Conservation (phyloP, 2,797 vertebrate species). For the Paramormyrops hopkinsi region DNA sequence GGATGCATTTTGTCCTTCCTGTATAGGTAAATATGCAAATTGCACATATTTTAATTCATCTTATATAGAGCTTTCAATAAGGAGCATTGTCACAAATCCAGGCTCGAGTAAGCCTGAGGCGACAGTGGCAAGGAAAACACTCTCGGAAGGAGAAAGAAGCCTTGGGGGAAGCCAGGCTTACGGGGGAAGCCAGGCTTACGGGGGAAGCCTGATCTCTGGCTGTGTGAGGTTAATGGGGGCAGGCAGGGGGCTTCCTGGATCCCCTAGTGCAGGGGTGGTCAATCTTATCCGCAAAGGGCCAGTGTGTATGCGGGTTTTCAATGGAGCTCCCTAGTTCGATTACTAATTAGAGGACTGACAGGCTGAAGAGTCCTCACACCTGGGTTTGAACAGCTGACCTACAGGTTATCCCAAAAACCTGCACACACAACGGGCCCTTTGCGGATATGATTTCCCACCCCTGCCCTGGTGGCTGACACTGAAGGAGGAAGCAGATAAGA, state of each 20-base stretch:
- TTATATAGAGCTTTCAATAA: background rate
- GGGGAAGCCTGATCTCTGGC: background rate
- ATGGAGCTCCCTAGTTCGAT: too few species aligned
- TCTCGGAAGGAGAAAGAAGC: background rate
- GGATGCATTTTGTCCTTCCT: conserved; percentile 33
- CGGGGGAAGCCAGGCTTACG: background rate
- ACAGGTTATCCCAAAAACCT: too few species aligned
- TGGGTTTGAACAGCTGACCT: too few species aligned
- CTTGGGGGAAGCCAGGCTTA: background rate
- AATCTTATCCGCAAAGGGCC: too few species aligned
- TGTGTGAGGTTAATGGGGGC: background rate
- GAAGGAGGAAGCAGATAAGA: background rate
- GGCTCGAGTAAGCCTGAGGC: background rate
- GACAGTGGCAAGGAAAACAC: background rate
- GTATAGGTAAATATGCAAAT: conserved; percentile 43
- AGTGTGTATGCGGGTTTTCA: too few species aligned
- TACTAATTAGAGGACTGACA: too few species aligned
- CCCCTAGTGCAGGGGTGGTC: background rate
- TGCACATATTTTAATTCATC: background rate
- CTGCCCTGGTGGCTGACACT: background rate
- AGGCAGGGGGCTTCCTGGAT: background rate
- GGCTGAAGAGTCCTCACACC: too few species aligned
- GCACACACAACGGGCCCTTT: too few species aligned
- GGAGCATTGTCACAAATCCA: background rate
- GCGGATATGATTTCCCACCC: background rate